A percentile compares a stretch with the other conserved stretches of the same genome.
These are phyloP conservation scores for Anolis sagrei DNA, from an alignment of 2,113 vertebrate genomes.

Conservation along the genomic window DNA sequence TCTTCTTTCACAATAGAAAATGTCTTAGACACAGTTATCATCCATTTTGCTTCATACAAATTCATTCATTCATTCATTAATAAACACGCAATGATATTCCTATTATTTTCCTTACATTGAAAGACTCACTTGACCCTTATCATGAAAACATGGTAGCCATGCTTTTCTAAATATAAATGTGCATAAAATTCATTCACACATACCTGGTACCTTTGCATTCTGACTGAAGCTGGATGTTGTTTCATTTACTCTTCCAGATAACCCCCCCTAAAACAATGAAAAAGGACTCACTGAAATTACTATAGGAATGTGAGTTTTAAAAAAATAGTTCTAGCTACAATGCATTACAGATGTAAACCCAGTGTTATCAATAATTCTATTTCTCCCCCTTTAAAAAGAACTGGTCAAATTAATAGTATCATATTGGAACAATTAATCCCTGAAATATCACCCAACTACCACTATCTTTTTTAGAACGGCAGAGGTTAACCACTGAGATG, in stretches of 20 bases:
- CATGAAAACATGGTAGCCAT: neutral
- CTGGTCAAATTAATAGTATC: neutral
- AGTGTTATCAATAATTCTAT: neutral
- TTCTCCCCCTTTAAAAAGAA: neutral
- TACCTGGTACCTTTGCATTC: constrained; percentile 66
- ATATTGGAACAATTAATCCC: neutral
- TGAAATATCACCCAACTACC: neutral
- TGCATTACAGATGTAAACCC: accelerated
- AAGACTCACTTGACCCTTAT: neutral
- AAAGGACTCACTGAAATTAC: neutral
- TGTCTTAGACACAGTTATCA: neutral
- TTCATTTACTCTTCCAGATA: constrained; percentile 57
- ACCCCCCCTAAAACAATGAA: constrained; percentile 55
- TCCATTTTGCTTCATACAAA: neutral
- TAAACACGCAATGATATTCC: neutral
- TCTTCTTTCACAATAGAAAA: neutral
- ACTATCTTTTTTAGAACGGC: too few relatives aligned
- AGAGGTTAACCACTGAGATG: too few relatives aligned
- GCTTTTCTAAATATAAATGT: neutral
- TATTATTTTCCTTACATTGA: neutral
- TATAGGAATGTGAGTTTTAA: neutral
- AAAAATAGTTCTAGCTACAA: accelerated
- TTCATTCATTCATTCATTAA: neutral
- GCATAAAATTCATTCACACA: constrained; percentile 25
- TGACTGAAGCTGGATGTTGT: constrained; percentile 37